phyloP scores from a whole-genome alignment of 1,140 invertebrate species.

The Acyrthosiphon pisum region DNA sequence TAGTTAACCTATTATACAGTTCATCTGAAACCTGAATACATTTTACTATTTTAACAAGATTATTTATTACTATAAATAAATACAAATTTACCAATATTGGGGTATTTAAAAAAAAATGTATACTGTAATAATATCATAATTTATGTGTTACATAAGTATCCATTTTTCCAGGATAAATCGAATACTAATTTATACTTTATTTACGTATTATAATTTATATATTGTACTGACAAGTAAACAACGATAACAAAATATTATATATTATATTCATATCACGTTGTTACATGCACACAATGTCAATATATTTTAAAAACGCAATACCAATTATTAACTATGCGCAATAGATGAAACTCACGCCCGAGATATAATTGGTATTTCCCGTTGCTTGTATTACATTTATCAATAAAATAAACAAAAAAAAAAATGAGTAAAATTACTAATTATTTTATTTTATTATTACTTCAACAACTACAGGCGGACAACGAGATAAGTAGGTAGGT shows the following conservation, averaged over 20 bases:
- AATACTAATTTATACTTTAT: neutral
- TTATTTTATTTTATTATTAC: neutral
- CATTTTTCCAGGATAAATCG: neutral
- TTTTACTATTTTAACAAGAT: neutral
- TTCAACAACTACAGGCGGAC: neutral
- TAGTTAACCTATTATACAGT: neutral
- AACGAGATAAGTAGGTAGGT: no score
- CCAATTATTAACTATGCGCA: neutral
- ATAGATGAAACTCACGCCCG: neutral
- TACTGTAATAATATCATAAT: neutral
- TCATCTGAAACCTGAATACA: no score
- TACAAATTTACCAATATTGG: neutral
- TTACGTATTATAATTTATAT: neutral
- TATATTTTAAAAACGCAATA: conserved; percentile 9
- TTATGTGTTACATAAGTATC: neutral
- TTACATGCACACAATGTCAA: neutral
- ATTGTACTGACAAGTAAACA: neutral
- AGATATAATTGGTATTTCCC: neutral
- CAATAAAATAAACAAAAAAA: neutral
- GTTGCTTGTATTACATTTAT: neutral
- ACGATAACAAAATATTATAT: neutral
- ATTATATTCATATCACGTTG: neutral
- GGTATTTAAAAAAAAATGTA: no score
- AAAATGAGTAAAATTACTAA: neutral
- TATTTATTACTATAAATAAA: neutral